Conservation (phyloP, 2,113 vertebrate species). For the Passer domesticus region DNA sequence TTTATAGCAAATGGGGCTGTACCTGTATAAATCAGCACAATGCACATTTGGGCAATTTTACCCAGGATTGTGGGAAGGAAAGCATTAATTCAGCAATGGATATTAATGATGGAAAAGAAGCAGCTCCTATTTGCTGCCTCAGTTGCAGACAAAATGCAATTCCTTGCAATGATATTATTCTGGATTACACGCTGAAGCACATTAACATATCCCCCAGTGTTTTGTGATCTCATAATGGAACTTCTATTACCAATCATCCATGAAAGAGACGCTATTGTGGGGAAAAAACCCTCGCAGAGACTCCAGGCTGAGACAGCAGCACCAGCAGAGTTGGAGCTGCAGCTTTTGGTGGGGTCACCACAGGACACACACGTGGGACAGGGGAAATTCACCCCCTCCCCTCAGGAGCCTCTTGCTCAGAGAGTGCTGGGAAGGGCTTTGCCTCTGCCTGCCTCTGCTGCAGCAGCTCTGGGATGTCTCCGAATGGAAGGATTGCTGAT, state of each 20-base stretch:
- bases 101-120: not conserved
- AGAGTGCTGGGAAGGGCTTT: not conserved
- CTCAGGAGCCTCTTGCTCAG: not conserved
- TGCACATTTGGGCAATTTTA: not conserved
- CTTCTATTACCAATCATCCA: slow-evolving; percentile 20
- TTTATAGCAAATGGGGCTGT: not conserved
- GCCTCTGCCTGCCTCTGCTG: not conserved
- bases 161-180: slow-evolving; percentile 27
- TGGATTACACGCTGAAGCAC: slow-evolving; percentile 7
- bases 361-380: not conserved
- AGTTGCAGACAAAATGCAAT: slow-evolving; percentile 9
- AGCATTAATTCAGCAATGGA: not conserved
- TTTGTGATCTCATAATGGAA: slow-evolving; percentile 49
- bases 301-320: not conserved
- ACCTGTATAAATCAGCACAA: not conserved
- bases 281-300: not conserved
- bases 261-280: not conserved
- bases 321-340: not conserved
- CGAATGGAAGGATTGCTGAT: not conserved
- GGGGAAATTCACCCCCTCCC: not conserved
- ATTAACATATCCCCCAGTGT: slow-evolving; percentile 52
- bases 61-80: not conserved
- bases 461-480: not conserved
- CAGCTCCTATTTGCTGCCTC: slow-evolving; percentile 8
- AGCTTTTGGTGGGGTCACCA: not conserved